Base-by-base conservation (phyloP, 2,888 invertebrate species). In the Oligia latruncula region DNA sequence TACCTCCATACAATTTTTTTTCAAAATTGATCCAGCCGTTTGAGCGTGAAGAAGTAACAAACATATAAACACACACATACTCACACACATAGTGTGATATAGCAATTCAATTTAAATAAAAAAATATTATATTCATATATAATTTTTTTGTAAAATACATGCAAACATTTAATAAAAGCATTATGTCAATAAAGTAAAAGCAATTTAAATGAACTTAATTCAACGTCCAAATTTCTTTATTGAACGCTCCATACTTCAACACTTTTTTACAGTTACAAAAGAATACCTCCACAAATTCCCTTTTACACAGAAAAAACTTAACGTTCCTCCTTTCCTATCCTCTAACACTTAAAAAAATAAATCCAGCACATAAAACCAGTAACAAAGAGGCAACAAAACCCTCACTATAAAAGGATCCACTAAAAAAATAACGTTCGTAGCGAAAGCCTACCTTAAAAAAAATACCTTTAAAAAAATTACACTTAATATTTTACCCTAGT, bases 401-500 rank as follows among this genome's bases (percentile, higher is more conserved):
- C 4, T 43, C 62, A 76, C 74, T 60, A 77, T 62, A 75, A 75
- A 74, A 80, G 23, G 13, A 67, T 66, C 62, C 46, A 71, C 71
- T 64, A 78, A 87, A 82, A 84, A 79, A 65, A 62, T 68, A 65
- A 82, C 62, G 20, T 52, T 77, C 60, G 49, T n/a, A 75, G 68
- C 46, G 8, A 81, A 87, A 87, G 88, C 86, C n/a, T n/a, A n/a
- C n/a, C 52, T 74, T 83, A 75, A 35, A 85, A 87, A 90, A 86
- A 82, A 86, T 82, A 83, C 77, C 77, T 84, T 86, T 70, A 43
- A 82, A 85, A 87, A 86, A 84, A 82, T 71, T 75, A 79, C 86
- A 86, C 87, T 93, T 94, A 95, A 95, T 95, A 95, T 94, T 95
- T 94, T 86, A 93, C 89, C 88, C 90, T 73, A 80, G 91, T 82